Base-by-base conservation (phyloP, 2,797 vertebrate species). In the Clarias fuscus region DNA sequence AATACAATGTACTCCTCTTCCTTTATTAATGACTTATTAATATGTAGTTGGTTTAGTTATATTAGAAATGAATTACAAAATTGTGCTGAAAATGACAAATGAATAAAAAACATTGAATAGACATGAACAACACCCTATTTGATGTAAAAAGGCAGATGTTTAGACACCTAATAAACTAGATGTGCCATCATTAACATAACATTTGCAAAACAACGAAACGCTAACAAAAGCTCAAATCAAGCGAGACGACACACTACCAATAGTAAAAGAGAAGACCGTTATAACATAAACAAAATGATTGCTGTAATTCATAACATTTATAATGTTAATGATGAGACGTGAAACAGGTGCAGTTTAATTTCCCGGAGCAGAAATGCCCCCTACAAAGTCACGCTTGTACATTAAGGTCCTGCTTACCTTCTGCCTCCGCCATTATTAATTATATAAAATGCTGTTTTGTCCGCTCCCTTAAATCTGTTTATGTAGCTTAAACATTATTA, bases 371-470 rank as follows among this genome's bases (percentile, higher is more conserved):
- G 65, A 67, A 2, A 67, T 67, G 48, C 48, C 3, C 48, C 11
- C 5, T 53, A n/a, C 18, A 40, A 37, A n/a, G 43, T n/a, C 72
- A 56, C 15, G 58, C 20, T n/a, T 80, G 61, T 4, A 64, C 18
- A 64, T n/a, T n/a, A 65, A 61, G 62, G 40, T 10, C 18, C 7
- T 20, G 15, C 86, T 90, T 79, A 90, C 89, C 89, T 70, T 90
- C 89, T 62, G 83, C 85, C 80, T 90, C 89, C 86, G 85, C 89
- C 89, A 90, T 90, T 17, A 72, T 80, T 65, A 56, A 72, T 14
- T 20, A 61, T 53, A 30, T 33, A 56, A 20, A 14, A 17, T 11
- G 18, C 22, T 70, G 7, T 53, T 30, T 71, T 70, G n/a, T 78
- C 20, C 3, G 24, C 59, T 17, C 27, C 62, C 7, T 22, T 33